Conservation (phyloP, 2,113 vertebrate species). For the Gracilinanus agilis region DNA sequence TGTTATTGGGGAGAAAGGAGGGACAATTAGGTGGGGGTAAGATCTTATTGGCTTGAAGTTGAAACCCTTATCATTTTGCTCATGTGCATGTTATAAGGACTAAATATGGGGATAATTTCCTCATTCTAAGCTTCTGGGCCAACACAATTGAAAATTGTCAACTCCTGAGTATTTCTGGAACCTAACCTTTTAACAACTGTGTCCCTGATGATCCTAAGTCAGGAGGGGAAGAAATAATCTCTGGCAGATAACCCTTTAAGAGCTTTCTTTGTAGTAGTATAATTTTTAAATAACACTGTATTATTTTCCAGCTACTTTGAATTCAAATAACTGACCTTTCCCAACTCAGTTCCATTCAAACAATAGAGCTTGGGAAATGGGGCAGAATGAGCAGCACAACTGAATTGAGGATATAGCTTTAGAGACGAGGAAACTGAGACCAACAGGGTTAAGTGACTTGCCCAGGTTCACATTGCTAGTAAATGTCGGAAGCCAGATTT, state of each 20-base stretch:
- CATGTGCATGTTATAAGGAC: not conserved
- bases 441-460: not conserved
- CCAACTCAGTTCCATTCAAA: too few species aligned
- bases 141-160: not conserved
- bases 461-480: not conserved
- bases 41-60: not conserved
- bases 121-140: not conserved
- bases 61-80: not conserved
- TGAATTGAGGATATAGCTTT: not conserved
- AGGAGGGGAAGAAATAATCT: not conserved
- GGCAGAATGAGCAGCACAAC: too few species aligned
- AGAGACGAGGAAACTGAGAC: not conserved
- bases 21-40: too few species aligned
- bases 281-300: not conserved
- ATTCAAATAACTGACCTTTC: not conserved
- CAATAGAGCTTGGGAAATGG: too few species aligned
- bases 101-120: not conserved
- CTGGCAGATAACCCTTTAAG: not conserved
- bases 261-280: not conserved
- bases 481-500: not conserved
- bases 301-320: not conserved
- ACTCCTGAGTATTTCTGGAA: not conserved
- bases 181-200: not conserved
- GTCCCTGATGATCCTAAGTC: not conserved
- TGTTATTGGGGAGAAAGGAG: too few species aligned